phyloP scores from a whole-genome alignment of 2,797 vertebrate genomes.

The Scarus forsteni region DNA sequence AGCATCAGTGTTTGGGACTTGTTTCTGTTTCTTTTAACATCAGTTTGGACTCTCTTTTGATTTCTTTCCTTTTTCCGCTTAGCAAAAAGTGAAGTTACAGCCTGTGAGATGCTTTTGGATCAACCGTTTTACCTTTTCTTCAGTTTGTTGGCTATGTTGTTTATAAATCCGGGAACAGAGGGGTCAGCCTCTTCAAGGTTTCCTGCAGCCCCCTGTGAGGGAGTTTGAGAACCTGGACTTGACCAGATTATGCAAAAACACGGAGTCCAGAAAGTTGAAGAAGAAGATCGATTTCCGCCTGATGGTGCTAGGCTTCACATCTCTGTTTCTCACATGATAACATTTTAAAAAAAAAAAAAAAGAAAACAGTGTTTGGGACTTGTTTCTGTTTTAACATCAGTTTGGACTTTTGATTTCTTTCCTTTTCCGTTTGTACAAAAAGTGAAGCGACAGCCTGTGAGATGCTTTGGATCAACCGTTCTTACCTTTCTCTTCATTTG shows the following conservation, averaged over 20 bases:
- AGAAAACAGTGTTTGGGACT: slow-evolving; percentile 87
- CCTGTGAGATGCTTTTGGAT: slow-evolving; percentile 78
- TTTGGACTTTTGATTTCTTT: slow-evolving; percentile 67
- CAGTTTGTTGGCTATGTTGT: slow-evolving; percentile 86
- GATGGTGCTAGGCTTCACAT: slow-evolving; percentile 79
- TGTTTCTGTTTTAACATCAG: slow-evolving; percentile 81
- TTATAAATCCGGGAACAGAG: slow-evolving; percentile 82
- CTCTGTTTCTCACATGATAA: slow-evolving; percentile 66
- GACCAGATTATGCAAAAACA: slow-evolving; percentile 77
- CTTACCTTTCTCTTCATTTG: slow-evolving; percentile 74
- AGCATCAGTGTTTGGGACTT: slow-evolving; percentile 92
- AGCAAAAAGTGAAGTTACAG: slow-evolving; percentile 75
- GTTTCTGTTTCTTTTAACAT: slow-evolving; percentile 80
- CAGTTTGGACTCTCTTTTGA: slow-evolving; percentile 74
- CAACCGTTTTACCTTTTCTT: slow-evolving; percentile 80
- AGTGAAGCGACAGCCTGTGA: slow-evolving; percentile 73
- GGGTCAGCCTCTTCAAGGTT: slow-evolving; percentile 77
- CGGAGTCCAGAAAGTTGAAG: slow-evolving; percentile 53
- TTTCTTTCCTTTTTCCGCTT: slow-evolving; percentile 62
- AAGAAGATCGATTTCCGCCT: slow-evolving; percentile 13
- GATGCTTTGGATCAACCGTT: slow-evolving; percentile 83
- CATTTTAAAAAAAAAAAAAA: slow-evolving; percentile 75
- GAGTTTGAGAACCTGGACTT: slow-evolving; percentile 57
- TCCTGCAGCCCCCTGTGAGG: too few relatives aligned
- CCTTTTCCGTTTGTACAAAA: slow-evolving; percentile 73